Percentiles rank a stretch among this genome's conserved stretches.
phyloP scores from a whole-genome alignment of 2,888 invertebrate species.

The Colletes collaris region DNA sequence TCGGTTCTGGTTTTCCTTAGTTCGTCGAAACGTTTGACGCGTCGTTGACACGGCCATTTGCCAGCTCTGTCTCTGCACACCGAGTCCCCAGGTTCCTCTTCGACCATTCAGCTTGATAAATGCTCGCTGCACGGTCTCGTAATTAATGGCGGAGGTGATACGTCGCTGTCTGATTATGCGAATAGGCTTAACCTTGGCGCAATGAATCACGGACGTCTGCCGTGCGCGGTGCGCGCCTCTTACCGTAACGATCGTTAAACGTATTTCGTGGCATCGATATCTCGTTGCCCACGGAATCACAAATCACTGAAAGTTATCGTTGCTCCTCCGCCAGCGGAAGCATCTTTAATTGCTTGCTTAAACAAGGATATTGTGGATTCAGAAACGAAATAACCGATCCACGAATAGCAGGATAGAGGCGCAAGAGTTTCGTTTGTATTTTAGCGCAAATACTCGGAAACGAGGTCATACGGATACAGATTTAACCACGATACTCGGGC shows the following conservation, averaged over 20 bases:
- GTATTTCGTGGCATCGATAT: slow-evolving; percentile 12
- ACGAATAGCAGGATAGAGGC: not conserved
- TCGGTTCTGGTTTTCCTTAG: slow-evolving; percentile 6
- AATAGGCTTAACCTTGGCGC: slow-evolving; percentile 47
- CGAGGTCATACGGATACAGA: not conserved
- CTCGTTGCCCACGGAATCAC: slow-evolving; percentile 1
- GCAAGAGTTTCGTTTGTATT: slow-evolving; percentile 13
- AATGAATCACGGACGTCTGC: slow-evolving; percentile 54
- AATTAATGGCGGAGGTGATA: slow-evolving; percentile 72
- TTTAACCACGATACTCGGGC: slow-evolving; percentile 24
- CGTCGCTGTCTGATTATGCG: slow-evolving; percentile 70
- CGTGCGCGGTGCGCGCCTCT: not conserved
- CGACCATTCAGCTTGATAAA: slow-evolving; percentile 63
- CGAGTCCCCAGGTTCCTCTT: slow-evolving; percentile 27
- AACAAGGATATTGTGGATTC: too few relatives aligned
- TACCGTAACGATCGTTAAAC: slow-evolving; percentile 20
- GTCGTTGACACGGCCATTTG: slow-evolving; percentile 56
- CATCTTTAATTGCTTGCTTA: too few relatives aligned
- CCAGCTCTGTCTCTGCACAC: slow-evolving; percentile 28
- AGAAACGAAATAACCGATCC: too few relatives aligned
- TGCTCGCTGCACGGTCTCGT: slow-evolving; percentile 52
- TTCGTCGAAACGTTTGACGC: not conserved
- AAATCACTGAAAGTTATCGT: slow-evolving; percentile 7
- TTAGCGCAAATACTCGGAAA: not conserved
- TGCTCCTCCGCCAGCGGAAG: not conserved